A percentile compares a stretch with the other conserved stretches of the same genome.
Conservation (phyloP, 92 coral and sea anemone genomes). For the Phenganax stokvisi region DNA sequence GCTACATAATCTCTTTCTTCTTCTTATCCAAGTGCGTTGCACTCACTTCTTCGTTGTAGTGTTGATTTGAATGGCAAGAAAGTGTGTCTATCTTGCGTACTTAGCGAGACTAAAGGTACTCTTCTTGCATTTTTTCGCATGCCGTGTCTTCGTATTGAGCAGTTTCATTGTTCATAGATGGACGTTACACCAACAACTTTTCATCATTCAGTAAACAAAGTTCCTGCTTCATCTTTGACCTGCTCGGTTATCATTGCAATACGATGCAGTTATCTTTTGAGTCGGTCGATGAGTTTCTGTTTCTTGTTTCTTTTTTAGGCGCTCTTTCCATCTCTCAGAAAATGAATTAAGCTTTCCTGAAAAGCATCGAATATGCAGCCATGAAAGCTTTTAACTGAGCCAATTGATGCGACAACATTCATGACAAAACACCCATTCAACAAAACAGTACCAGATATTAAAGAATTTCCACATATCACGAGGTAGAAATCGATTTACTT, state of each 20-base stretch:
- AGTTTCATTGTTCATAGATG: conserved; percentile 38
- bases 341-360: background rate
- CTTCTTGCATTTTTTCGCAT: too few relatives aligned
- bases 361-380: background rate
- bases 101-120: conserved; percentile 53
- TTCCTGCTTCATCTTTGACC: conserved; percentile 56
- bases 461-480: too few relatives aligned
- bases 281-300: background rate
- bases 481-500: too few relatives aligned
- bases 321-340: too few relatives aligned
- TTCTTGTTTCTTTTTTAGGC: too few relatives aligned
- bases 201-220: conserved; percentile 60
- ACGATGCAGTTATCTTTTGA: background rate
- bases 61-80: conserved; percentile 39
- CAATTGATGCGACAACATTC: conserved; percentile 3
- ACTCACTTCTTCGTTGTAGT: conserved; percentile 20
- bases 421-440: conserved; percentile 24
- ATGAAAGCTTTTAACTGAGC: background rate
- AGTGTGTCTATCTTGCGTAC: conserved; percentile 53
- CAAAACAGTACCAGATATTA: background rate
- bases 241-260: conserved; percentile 48
- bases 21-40: background rate
- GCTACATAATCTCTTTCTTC: background rate
- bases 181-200: conserved; percentile 53
- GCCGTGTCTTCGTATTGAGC: background rate